Evolutionary conservation across 2,888 invertebrate species (phyloP).

Genomic region (Ceriagrion tenellum): DNA sequence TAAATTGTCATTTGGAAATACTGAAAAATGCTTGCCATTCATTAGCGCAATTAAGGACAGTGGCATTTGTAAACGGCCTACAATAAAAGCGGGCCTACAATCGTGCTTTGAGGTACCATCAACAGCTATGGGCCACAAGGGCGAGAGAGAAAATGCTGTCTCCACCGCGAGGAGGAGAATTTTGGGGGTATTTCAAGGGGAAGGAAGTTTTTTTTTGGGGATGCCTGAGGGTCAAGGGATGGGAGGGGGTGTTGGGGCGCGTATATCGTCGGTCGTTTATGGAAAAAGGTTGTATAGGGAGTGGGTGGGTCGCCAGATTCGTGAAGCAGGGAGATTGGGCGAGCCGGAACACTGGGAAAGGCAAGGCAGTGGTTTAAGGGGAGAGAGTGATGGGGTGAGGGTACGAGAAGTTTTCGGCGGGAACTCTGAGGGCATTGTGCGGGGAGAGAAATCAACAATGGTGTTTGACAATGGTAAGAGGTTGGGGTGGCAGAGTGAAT

Average conservation of each 20-base stretch:
- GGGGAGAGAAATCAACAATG: background rate
- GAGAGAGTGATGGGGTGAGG: background rate
- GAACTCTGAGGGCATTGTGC: background rate
- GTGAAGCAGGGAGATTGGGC: background rate
- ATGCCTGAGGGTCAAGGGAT: background rate
- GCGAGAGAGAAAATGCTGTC: background rate
- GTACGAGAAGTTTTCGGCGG: background rate
- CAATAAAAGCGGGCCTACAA: background rate
- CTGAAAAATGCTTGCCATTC: no score
- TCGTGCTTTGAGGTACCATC: background rate
- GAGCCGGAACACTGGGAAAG: no score
- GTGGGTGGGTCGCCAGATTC: no score
- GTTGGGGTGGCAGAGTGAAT: no score
- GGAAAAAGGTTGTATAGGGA: background rate
- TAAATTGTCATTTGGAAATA: no score
- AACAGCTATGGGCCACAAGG: background rate
- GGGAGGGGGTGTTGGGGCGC: background rate
- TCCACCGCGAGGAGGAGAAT: background rate
- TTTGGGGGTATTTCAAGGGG: background rate
- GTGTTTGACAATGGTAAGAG: conserved; percentile 1
- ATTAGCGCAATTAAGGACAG: no score
- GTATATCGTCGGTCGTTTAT: no score
- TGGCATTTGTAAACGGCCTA: no score
- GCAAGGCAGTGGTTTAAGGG: background rate
- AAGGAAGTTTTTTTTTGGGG: background rate